A percentile compares a stretch with the other conserved stretches of the same genome.
phyloP scores from a whole-genome alignment of 1,140 invertebrate genomes.

The Papilio dardanus region DNA sequence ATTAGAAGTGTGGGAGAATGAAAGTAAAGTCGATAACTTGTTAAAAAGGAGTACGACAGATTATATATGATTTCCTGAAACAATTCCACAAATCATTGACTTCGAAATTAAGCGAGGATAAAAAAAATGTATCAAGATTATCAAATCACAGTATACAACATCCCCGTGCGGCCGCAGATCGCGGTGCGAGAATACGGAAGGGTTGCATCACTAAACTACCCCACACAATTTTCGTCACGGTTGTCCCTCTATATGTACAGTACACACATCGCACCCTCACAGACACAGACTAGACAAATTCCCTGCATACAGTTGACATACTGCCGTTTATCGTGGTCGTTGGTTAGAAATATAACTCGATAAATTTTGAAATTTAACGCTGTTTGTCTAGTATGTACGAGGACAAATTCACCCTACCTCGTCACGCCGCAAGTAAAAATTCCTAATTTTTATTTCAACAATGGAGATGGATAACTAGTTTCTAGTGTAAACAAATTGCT shows the following conservation, averaged over 20 bases:
- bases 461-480: slow-evolving; percentile 70
- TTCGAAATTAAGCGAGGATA: too few species aligned
- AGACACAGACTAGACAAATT: slow-evolving; percentile 49
- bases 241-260: slow-evolving; percentile 53
- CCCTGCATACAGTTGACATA: slow-evolving; percentile 26
- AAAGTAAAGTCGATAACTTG: background rate
- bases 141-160: slow-evolving; percentile 40
- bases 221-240: slow-evolving; percentile 73
- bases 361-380: slow-evolving; percentile 22
- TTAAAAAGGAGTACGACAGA: too few species aligned
- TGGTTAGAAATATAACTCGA: slow-evolving; percentile 28
- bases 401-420: slow-evolving; percentile 44
- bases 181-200: slow-evolving; percentile 64
- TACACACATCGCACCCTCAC: slow-evolving; percentile 45
- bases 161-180: slow-evolving; percentile 60
- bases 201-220: slow-evolving; percentile 72
- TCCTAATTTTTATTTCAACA: slow-evolving; percentile 72
- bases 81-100: too few species aligned
- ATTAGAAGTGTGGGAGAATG: background rate
- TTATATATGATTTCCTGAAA: too few species aligned
- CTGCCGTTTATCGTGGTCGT: slow-evolving; percentile 33
- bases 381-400: slow-evolving; percentile 6
- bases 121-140: slow-evolving; percentile 47
- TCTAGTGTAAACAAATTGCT: slow-evolving; percentile 78
- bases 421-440: slow-evolving; percentile 64